phyloP scores from a whole-genome alignment of 2,888 invertebrate species.

The Philereme vetulata region DNA sequence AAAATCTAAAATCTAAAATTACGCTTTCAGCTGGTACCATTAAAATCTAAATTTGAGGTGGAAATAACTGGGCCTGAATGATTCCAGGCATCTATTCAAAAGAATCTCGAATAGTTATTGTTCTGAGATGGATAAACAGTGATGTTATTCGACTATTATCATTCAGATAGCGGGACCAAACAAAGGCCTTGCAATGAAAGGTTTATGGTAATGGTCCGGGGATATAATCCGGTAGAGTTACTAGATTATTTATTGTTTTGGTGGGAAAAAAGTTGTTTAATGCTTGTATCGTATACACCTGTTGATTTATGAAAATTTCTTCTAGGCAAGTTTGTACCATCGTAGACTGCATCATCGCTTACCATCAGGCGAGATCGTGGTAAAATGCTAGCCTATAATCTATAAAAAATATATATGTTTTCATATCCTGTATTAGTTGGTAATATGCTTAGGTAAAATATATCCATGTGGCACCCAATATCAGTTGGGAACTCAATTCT shows the following conservation, averaged over 20 bases:
- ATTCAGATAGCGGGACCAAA: constrained; percentile 28
- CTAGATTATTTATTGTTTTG: not conserved
- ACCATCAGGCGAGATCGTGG: no score
- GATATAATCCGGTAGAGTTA: not conserved
- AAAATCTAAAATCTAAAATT: no score
- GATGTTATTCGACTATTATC: constrained; percentile 30
- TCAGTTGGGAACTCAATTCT: no score
- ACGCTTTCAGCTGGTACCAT: not conserved
- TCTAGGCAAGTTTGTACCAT: no score
- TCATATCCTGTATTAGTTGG: no score
- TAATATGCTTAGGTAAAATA: no score
- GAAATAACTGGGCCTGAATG: not conserved
- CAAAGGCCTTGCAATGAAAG: constrained; percentile 18
- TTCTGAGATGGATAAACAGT: constrained; percentile 20
- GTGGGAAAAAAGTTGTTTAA: not conserved
- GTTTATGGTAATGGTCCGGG: constrained; percentile 4
- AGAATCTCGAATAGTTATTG: constrained; percentile 16
- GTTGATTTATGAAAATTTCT: no score
- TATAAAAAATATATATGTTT: no score
- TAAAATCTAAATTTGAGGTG: not conserved
- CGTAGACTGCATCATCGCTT: no score
- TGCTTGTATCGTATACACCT: no score
- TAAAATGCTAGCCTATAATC: no score
- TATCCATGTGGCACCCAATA: no score
- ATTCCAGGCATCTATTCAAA: not conserved